Conservation (phyloP, 2,888 invertebrate genomes). For the Scaptodrosophila latifasciaeformis region DNA sequence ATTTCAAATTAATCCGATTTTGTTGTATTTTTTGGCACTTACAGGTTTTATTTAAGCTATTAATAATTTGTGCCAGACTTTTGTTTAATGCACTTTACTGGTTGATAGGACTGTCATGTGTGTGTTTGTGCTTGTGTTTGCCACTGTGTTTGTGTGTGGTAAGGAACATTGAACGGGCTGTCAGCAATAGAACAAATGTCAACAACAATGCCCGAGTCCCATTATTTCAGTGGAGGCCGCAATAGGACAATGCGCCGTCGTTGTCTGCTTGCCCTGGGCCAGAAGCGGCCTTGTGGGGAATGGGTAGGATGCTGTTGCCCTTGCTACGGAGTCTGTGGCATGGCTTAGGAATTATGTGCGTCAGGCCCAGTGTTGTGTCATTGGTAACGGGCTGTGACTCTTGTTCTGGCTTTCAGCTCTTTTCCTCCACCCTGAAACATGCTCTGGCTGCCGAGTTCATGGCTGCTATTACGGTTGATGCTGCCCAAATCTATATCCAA, state of each 20-base stretch:
- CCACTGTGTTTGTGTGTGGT: neutral
- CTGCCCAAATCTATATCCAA: no score
- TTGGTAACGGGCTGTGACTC: conserved; percentile 35
- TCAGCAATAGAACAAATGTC: conserved; percentile 49
- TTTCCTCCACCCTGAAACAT: no score
- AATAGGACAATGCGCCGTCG: neutral
- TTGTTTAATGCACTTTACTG: no score
- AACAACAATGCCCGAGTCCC: conserved; percentile 39
- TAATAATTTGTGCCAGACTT: no score
- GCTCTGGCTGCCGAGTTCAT: neutral
- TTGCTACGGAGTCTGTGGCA: conserved; percentile 35
- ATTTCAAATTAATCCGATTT: no score
- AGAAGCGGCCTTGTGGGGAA: no score
- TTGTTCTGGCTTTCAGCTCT: no score
- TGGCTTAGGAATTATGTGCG: conserved; percentile 59
- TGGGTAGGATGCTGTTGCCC: neutral
- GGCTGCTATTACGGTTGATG: no score
- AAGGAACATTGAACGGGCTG: conserved; percentile 41
- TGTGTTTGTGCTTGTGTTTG: neutral
- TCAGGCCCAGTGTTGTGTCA: conserved; percentile 62
- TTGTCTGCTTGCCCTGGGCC: neutral
- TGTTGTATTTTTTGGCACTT: no score
- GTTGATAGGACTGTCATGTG: no score
- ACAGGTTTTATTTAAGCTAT: no score
- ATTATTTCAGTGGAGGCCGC: conserved; percentile 29